Conservation (phyloP, 2,888 invertebrate genomes). For the Ichneumon xanthorius region DNA sequence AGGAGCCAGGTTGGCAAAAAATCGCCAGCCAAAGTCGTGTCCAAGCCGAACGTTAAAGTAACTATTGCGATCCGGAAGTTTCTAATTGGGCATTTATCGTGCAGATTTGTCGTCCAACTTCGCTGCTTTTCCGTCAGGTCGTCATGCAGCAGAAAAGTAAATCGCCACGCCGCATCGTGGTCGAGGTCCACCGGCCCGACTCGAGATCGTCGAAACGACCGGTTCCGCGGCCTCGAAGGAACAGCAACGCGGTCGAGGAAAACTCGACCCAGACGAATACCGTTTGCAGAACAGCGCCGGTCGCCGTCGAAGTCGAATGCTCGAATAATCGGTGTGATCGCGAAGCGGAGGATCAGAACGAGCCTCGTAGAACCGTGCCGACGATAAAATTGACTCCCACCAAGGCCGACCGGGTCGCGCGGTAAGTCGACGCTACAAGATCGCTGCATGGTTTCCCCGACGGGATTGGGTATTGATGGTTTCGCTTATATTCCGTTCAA, state of each 20-base stretch:
- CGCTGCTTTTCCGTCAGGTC: constrained; percentile 39
- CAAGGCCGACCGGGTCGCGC: constrained; percentile 76
- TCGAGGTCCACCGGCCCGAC: constrained; percentile 38
- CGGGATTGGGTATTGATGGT: constrained; percentile 16
- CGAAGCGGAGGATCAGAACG: constrained; percentile 62
- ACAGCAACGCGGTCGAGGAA: neutral
- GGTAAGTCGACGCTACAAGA: constrained; percentile 67
- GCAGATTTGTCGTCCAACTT: neutral
- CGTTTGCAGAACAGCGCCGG: constrained; percentile 15
- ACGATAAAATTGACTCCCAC: constrained; percentile 69
- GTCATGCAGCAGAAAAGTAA: constrained; percentile 60
- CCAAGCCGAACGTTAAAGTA: constrained; percentile 71
- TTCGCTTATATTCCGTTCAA: constrained; percentile 56
- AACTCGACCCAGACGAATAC: neutral
- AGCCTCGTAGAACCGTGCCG: constrained; percentile 71
- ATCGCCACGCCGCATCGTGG: constrained; percentile 41
- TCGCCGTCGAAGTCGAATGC: constrained; percentile 34
- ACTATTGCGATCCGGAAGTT: neutral
- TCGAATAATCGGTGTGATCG: constrained; percentile 48
- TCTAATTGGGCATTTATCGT: constrained; percentile 1
- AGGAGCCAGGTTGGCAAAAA: constrained; percentile 67
- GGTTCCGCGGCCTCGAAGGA: constrained; percentile 31
- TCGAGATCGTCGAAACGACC: constrained; percentile 51
- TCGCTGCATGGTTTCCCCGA: constrained; percentile 2
- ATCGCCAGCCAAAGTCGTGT: constrained; percentile 69